phyloP scores from a whole-genome alignment of 2,797 vertebrate genomes.

The Gymnopithys bicolor region DNA sequence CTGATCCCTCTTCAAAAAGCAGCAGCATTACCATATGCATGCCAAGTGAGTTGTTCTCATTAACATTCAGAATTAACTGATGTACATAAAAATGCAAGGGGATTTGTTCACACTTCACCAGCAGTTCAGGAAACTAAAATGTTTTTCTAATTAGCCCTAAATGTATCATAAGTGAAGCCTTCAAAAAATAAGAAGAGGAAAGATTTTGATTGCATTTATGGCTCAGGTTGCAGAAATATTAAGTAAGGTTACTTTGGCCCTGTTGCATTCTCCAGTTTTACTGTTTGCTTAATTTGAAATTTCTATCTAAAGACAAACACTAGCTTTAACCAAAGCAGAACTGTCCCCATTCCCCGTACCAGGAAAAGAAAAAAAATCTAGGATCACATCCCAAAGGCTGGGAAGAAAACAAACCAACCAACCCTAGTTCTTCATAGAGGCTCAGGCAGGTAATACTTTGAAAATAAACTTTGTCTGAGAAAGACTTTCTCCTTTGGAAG shows the following conservation, averaged over 20 bases:
- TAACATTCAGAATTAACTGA: neutral
- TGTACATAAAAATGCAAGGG: neutral
- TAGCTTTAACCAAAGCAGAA: neutral
- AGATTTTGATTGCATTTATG: neutral
- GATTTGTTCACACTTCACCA: neutral
- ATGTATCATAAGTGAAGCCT: neutral
- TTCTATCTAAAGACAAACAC: neutral
- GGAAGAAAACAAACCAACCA: neutral
- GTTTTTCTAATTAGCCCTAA: neutral
- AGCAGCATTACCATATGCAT: neutral
- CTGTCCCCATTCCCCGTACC: neutral
- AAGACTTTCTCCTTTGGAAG: neutral
- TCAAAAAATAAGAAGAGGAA: neutral
- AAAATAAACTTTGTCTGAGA: neutral
- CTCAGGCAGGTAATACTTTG: neutral
- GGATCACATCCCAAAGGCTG: neutral
- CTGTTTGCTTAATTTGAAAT: neutral
- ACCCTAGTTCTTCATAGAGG: neutral
- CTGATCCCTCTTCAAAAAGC: neutral
- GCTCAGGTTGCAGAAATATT: neutral
- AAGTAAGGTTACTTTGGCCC: neutral
- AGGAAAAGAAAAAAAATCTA: neutral
- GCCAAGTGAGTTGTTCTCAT: neutral
- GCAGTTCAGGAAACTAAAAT: neutral
- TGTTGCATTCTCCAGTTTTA: neutral